These are phyloP conservation scores for Ectemnius lituratus DNA, from an alignment of 2,888 invertebrate species.

Conservation along the genomic window DNA sequence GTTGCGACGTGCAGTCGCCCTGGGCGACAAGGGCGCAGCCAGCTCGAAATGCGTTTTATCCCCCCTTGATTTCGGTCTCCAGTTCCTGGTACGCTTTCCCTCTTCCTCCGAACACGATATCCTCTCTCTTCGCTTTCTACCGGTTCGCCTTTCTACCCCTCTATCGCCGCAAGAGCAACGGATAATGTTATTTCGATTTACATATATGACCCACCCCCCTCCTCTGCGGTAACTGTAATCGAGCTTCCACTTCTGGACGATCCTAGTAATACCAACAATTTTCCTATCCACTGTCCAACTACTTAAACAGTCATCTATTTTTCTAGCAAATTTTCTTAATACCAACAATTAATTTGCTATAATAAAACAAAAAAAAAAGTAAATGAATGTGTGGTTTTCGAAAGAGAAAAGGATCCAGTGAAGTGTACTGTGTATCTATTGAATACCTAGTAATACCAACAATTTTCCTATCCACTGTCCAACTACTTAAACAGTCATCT, in stretches of 20 bases:
- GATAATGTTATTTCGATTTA: slow-evolving; percentile 72
- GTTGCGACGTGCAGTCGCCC: slow-evolving; percentile 64
- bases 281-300: slow-evolving; percentile 34
- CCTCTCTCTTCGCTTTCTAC: slow-evolving; percentile 23
- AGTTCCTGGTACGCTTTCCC: slow-evolving; percentile 28
- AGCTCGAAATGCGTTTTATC: slow-evolving; percentile 62
- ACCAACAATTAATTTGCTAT: too few species aligned
- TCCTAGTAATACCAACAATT: slow-evolving; percentile 19
- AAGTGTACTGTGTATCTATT: too few species aligned
- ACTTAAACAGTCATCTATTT: slow-evolving; percentile 19
- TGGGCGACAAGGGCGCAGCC: slow-evolving; percentile 66
- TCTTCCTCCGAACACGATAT: slow-evolving; percentile 17
- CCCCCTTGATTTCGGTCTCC: slow-evolving; percentile 67
- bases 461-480: too few species aligned
- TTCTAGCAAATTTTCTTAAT: too few species aligned
- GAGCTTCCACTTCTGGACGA: neutral
- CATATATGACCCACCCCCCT: slow-evolving; percentile 53
- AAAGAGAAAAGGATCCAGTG: too few species aligned
- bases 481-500: too few species aligned
- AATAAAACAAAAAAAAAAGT: too few species aligned
- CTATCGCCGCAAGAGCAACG: slow-evolving; percentile 63
- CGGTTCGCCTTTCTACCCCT: slow-evolving; percentile 34
- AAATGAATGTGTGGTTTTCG: too few species aligned
- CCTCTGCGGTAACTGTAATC: too few species aligned
- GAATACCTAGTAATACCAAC: too few species aligned